A percentile compares a stretch with the other conserved stretches of the same genome.
Conservation (phyloP, 1,140 invertebrate species). For the Drosophila repleta region DNA sequence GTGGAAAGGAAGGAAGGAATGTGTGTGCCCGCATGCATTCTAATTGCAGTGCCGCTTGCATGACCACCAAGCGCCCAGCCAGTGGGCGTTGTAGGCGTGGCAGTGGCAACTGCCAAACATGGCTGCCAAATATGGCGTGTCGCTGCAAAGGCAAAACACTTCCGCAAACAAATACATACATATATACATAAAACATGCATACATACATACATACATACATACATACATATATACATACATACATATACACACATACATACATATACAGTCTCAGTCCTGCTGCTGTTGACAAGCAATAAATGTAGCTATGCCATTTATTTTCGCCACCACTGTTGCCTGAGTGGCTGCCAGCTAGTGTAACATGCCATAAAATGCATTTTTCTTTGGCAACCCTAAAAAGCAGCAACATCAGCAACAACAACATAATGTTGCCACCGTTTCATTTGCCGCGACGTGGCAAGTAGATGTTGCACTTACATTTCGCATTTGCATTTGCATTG, state of each 20-base stretch:
- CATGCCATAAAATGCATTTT: conserved; percentile 67
- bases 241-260: neutral
- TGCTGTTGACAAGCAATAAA: conserved; percentile 67
- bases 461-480: conserved; percentile 38
- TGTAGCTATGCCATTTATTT: conserved; percentile 60
- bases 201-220: neutral
- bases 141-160: conserved; percentile 56
- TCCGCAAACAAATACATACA: conserved; percentile 52
- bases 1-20: conserved; percentile 56
- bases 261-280: neutral
- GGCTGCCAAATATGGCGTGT: conserved; percentile 62
- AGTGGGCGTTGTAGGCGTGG: conserved; percentile 2
- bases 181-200: conserved; percentile 1
- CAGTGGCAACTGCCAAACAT: conserved; percentile 1
- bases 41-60: conserved; percentile 65
- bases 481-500: conserved; percentile 9
- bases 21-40: conserved; percentile 68
- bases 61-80: conserved; percentile 31
- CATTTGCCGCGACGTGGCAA: conserved; percentile 56
- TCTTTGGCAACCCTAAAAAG: conserved; percentile 66
- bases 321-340: conserved; percentile 26
- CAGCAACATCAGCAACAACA: neutral
- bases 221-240: neutral
- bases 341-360: conserved; percentile 34
- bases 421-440: conserved; percentile 55